Base-by-base conservation (phyloP, 2,113 vertebrate species). In the Mungos mungo region DNA sequence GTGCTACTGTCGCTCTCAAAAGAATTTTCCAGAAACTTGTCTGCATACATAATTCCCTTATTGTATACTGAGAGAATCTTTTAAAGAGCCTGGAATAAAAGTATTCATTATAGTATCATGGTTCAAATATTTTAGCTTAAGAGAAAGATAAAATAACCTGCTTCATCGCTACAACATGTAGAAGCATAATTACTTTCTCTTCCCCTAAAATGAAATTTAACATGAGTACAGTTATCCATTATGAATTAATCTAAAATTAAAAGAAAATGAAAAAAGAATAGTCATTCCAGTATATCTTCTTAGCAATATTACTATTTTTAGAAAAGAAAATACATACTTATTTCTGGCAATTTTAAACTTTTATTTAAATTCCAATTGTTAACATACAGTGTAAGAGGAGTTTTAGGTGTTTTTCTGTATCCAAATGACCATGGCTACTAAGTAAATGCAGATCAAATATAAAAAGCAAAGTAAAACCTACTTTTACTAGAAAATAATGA, bases 21-120 rank as follows among this genome's bases (percentile, higher is more conserved):
- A 96, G 25, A 94, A 95, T 90, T 89, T 95, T 96, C 85, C 90
- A 96, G 89, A 97, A 95, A 93, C 12, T 50, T 79, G 35, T 77
- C 81, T 96, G 60, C 19, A 83, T 69, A 80, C n/a, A 16, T 94
- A 95, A 96, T 85, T 90, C 41, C 12, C 72, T 81, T 96, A 47
- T 54, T 80, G 23, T 90, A 57, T 63, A 79, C 10, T 79, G 41
- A 52, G 38, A 96, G 9, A 47, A 84, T 66, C 52, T 95, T 88
- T 76, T 69, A 96, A 92, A 69, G 85, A 90, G 3, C 27, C 7
- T 96, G 63, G 18, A 97, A 80, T 41, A 72, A 87, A 97, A 88
- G 21, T 50, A 45, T 80, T 96, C 50, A 96, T 92, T 76, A 82
- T 87, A 38, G n/a, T 77, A 65, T 47, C 79, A 47, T 77, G 25